A percentile compares a stretch with the other conserved stretches of the same genome.
Evolutionary conservation across 2,888 invertebrate genomes (phyloP).

Genomic region (Lasioglossum figueresi): DNA sequence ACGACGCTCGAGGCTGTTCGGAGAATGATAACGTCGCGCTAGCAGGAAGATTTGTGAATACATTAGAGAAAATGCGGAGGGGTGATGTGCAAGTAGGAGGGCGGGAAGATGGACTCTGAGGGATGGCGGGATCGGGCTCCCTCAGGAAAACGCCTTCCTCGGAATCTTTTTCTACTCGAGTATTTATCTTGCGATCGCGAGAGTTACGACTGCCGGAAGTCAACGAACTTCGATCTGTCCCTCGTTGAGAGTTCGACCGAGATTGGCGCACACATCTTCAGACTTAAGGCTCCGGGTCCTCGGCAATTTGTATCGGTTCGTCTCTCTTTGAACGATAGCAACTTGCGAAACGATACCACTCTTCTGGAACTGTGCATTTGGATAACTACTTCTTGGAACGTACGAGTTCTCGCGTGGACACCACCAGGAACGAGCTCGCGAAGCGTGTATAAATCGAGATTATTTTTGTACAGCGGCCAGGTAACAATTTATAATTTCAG

Average conservation of each 20-base stretch:
- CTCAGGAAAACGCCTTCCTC: conserved; percentile 64
- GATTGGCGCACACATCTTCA: neutral
- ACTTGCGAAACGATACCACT: neutral
- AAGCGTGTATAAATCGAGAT: too few species aligned
- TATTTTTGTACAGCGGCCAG: too few species aligned
- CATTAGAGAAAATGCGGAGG: conserved; percentile 78
- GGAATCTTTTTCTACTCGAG: conserved; percentile 66
- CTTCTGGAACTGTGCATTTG: neutral
- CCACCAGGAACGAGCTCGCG: neutral
- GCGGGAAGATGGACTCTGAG: conserved; percentile 58
- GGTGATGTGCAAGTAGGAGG: conserved; percentile 57
- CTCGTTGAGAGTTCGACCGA: neutral
- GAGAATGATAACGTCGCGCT: conserved; percentile 82
- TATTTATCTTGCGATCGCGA: conserved; percentile 77
- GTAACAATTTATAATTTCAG: too few species aligned
- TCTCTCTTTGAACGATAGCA: neutral
- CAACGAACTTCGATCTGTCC: conserved; percentile 60
- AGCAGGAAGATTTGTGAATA: conserved; percentile 83
- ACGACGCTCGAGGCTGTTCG: conserved; percentile 73
- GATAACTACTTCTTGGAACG: neutral
- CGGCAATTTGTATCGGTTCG: neutral
- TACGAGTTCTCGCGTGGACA: neutral
- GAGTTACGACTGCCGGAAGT: conserved; percentile 62
- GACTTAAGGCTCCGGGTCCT: neutral
- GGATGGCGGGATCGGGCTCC: conserved; percentile 57